Percentiles rank a stretch among this genome's conserved stretches.
These are phyloP conservation scores for Oreochromis tanganicae DNA, from an alignment of 2,113 vertebrate genomes.

Conservation along the genomic window DNA sequence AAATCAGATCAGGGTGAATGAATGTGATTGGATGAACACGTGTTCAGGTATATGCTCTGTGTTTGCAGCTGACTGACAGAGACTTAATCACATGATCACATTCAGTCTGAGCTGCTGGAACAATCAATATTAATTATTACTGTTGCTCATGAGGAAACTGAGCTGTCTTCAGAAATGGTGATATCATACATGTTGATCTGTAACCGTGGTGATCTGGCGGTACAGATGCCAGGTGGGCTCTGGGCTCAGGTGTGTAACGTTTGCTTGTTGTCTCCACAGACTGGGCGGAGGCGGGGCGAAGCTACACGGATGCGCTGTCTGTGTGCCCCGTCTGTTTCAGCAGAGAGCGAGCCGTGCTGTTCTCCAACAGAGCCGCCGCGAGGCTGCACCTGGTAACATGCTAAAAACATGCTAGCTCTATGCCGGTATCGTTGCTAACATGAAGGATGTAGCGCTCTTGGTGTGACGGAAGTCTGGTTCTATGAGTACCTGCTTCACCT, in stretches of 20 bases:
- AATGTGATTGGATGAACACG: neutral
- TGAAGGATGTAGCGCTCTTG: accelerated
- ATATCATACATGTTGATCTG: neutral
- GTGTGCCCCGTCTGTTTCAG: constrained; percentile 45
- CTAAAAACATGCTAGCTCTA: neutral
- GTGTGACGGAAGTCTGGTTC: neutral
- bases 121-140: neutral
- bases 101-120: neutral
- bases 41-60: neutral
- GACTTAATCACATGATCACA: neutral
- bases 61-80: neutral
- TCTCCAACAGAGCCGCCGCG: constrained; percentile 62
- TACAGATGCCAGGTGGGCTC: neutral
- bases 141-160: neutral
- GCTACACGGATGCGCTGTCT: constrained; percentile 46
- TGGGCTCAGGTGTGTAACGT: neutral
- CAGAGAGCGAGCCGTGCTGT: constrained; percentile 43
- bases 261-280: constrained; percentile 17
- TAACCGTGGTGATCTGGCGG: neutral
- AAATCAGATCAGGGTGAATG: neutral
- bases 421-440: neutral
- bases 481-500: neutral
- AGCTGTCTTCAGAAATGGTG: neutral
- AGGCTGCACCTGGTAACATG: constrained; percentile 49
- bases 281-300: constrained; percentile 28